Base-by-base conservation (phyloP, 2,888 invertebrate genomes). In the Hydropsyche betteni region DNA sequence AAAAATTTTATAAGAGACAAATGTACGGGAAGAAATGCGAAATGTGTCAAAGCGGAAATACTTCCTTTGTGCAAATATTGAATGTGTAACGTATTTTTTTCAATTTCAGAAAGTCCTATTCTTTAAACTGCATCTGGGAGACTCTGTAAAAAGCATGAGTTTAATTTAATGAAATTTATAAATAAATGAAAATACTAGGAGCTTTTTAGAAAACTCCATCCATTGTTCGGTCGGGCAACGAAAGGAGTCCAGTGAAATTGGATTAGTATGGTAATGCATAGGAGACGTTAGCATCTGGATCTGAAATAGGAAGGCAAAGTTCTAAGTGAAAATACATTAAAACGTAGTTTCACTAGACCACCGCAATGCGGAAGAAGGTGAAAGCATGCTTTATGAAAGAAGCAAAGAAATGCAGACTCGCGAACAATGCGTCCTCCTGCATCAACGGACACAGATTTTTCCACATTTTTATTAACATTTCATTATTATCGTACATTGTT, bases 301-400 rank as follows among this genome's bases (percentile, higher is more conserved):
- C 64, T 10, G 36, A 33, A 34, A 64, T 64, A n/a, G n/a, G 34
- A 33, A 12, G 64, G 55, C 6, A 16, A 55, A 55, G 64, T 24
- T n/a, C 24, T 72, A 58, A 72, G 72, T 72, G 72, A 72, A 72
- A 55, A 72, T 55, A 58, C 72, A 72, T 72, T 72, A 72, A 72
- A 38, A 72, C 58, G 72, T 58, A 72, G 55, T 72, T 72, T 72
- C 36, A n/a, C n/a, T 34, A 7, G 72, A 55, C n/a, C 12, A 38
- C 72, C 52, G 72, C 72, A 72, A 34, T 72, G 72, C 72, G 61
- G 72, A 72, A 61, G 72, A 50, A 58, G 72, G 72, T 53, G 51
- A 70, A 70, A 53, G 70, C 53, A 52, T 14, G 36, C 64, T 64
- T 64, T 36, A 51, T 72, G 72, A 70, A 52, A 53, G 53, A 51